Evolutionary conservation across 1,140 invertebrate species (phyloP), one percentile per base, ranked within the genome.

Genomic region (Drosophila hydei): DNA sequence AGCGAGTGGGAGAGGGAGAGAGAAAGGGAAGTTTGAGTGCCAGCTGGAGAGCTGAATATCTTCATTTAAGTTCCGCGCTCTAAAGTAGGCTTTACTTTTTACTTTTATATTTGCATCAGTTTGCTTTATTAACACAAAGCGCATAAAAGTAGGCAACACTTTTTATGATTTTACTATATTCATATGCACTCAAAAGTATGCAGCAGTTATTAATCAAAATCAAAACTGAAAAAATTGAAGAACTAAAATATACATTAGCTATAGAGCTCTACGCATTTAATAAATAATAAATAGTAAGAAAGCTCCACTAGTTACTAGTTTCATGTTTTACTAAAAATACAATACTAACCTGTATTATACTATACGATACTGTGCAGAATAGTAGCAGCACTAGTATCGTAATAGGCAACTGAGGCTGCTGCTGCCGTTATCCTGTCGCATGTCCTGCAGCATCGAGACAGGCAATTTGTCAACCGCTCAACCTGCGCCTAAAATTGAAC

Each of bases 401-500:
- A n/a, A n/a, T n/a, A n/a, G n/a, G n/a, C n/a, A n/a, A 19, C 8
- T 1, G 42, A 16, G 11, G 42, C 42, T 1, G 16, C 0, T 11
- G 19, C 19, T 42, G 38, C n/a, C 38, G 1, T 42, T 42, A 42
- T 42, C 38, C n/a, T 16, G 38, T 42, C 38, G 38, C 14, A 42
- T 42, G 38, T 42, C 38, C 38, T 42, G 38, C 38, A 42, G 43
- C 43, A 14, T 18, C 5, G 48, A 16, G 38, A 43, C 30, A 62
- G 52, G 58, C 23, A 62, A 67, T 60, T 56, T 62, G 30, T 16
- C 25, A 52, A 19, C 11, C 43, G 21, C 23, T 62, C 50, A 55
- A 62, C 48, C 36, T 9, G 51, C 56, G 38, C 59, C 73, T 43
- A 88, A 88, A 88, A 88, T 88, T 88, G 84, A 88, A 83, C 78